Base-by-base conservation (phyloP, 2,888 invertebrate species). In the Cryptophagus acutangulus region DNA sequence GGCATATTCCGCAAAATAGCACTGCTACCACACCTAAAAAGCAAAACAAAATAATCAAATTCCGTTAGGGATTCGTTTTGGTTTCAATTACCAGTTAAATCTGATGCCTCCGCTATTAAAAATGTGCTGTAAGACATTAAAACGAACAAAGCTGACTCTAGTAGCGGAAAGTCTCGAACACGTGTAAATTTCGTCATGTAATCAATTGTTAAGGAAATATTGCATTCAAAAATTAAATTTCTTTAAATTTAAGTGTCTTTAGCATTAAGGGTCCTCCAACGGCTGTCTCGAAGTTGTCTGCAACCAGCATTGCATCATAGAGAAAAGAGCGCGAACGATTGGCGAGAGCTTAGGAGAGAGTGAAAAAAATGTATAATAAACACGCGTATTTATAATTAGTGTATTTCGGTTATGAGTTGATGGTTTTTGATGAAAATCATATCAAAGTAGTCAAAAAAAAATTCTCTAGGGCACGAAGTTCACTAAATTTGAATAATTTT, bases 91-190 rank as follows among this genome's bases (percentile, higher is more conserved):
- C 92, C 96, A 57, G 96, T 95, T n/a, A 97, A 74, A 67, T 93
- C 90, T 34, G 89, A 84, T 33, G 92, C 93, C 75, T 99, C 97
- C 1, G 96, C 95, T 50, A 96, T 87, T 44, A 97, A 79, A 72
- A 97, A 99, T 29, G 96, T 93, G 57, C 91, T 88, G 68, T 97
- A 99, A 0, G 96, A 96, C 92, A 95, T 95, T 38, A 97, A 79
- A 36, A 97, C 91, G 72, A 99, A 97, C 28, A 99, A 77, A 1
- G 95, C 91, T 0, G 94, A 93, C 70, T 99, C 97, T 58, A 99
- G 72, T 28, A 96, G 72, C 0, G 97, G 95, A 74, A 94, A 94
- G 61, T 97, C 96, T 45, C 89, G 78, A 12, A 96, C 86, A 59
- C 90, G 82, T 6, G 95, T 95, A 70, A 90, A 95, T 74, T 95